Conservation (phyloP, 1,140 invertebrate genomes). For the Heliconius congener region DNA sequence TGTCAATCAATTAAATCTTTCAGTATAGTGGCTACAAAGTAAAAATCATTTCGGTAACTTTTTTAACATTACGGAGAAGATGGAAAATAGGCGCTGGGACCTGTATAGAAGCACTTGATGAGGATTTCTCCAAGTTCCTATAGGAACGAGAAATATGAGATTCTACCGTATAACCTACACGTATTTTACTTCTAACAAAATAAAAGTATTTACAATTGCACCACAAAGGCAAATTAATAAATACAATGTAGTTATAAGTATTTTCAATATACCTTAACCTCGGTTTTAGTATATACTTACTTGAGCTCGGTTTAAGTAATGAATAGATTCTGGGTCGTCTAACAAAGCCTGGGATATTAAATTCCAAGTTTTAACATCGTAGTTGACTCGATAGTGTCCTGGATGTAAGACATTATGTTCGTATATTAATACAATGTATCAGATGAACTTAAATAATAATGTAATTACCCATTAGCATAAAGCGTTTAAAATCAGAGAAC, state of each 20-base stretch:
- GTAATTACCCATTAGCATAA: neutral
- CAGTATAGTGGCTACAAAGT: neutral
- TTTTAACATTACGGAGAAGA: too few relatives aligned
- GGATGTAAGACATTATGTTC: neutral
- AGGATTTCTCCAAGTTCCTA: too few relatives aligned
- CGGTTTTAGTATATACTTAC: conserved; percentile 45
- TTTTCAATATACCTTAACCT: conserved; percentile 18
- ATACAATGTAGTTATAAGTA: neutral
- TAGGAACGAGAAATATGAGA: too few relatives aligned
- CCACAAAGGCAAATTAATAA: neutral
- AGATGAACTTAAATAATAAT: neutral
- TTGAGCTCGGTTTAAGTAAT: conserved; percentile 69
- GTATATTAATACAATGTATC: neutral
- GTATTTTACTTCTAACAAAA: neutral
- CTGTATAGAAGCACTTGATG: too few relatives aligned
- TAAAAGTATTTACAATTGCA: neutral
- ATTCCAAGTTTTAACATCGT: conserved; percentile 41
- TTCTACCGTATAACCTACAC: too few relatives aligned
- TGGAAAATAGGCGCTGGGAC: too few relatives aligned
- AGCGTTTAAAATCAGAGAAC: too few relatives aligned
- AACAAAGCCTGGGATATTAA: conserved; percentile 46
- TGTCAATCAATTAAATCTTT: neutral
- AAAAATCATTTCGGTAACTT: neutral
- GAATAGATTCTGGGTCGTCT: conserved; percentile 56
- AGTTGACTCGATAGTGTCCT: conserved; percentile 43